Conservation (phyloP, 2,113 vertebrate species). For the Pachyramphus minor region DNA sequence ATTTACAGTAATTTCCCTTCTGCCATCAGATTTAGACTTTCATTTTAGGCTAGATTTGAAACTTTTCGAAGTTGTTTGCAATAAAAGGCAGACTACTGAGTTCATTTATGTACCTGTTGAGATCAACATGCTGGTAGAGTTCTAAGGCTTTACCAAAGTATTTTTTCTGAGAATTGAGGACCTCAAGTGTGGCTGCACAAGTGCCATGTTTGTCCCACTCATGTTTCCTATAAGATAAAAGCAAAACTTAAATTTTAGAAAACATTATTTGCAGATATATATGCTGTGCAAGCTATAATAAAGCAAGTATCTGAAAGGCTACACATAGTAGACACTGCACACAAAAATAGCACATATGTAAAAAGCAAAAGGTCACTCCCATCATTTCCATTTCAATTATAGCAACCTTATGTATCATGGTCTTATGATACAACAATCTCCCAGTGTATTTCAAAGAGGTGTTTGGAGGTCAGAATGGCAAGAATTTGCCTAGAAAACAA, state of each 20-base stretch:
- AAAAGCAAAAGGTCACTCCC: background rate
- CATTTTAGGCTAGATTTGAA: background rate
- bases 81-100: rapidly evolving
- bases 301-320: background rate
- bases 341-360: background rate
- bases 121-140: constrained; percentile 60
- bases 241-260: background rate
- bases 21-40: background rate
- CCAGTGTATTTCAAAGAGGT: background rate
- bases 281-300: background rate
- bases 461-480: background rate
- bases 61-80: background rate
- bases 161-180: constrained; percentile 73
- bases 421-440: background rate
- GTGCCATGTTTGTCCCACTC: constrained; percentile 82
- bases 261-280: background rate
- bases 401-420: background rate
- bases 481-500: background rate
- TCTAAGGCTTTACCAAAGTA: constrained; percentile 75
- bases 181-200: constrained; percentile 69
- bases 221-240: constrained; percentile 67
- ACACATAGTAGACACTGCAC: background rate
- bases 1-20: background rate
- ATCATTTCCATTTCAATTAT: background rate
- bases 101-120: constrained; percentile 64